phyloP scores from a whole-genome alignment of 2,797 vertebrate genomes.

The Erpetoichthys calabaricus region DNA sequence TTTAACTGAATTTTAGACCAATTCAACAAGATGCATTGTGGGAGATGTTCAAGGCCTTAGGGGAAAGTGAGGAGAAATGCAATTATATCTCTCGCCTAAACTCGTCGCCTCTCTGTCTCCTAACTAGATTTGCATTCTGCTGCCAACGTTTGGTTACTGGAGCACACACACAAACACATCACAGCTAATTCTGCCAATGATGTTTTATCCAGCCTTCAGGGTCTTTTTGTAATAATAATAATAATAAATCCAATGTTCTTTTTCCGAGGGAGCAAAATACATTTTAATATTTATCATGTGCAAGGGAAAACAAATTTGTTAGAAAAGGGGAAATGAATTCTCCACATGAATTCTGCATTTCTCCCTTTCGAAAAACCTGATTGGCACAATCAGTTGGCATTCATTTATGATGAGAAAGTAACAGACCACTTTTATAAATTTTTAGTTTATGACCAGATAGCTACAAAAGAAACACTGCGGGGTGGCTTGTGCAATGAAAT shows the following conservation, averaged over 20 bases:
- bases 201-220: slow-evolving; percentile 24
- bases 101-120: slow-evolving; percentile 28
- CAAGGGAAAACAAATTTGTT: too few species aligned
- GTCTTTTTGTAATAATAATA: slow-evolving; percentile 18
- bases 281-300: neutral
- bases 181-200: slow-evolving; percentile 29
- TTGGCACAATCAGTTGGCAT: too few species aligned
- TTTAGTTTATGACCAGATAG: too few species aligned
- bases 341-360: too few species aligned
- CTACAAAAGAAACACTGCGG: too few species aligned
- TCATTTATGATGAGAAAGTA: too few species aligned
- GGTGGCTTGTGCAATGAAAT: too few species aligned
- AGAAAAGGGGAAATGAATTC: neutral
- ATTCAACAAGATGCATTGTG: slow-evolving; percentile 27
- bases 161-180: slow-evolving; percentile 24
- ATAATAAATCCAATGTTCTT: slow-evolving; percentile 1
- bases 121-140: slow-evolving; percentile 31
- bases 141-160: slow-evolving; percentile 23
- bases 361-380: too few species aligned
- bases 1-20: slow-evolving; percentile 34
- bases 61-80: slow-evolving; percentile 43
- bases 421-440: too few species aligned
- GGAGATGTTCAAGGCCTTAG: slow-evolving; percentile 16
- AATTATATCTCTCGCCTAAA: slow-evolving; percentile 43
- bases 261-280: neutral